Percentiles rank a stretch among this genome's conserved stretches.
Evolutionary conservation across 2,888 invertebrate species (phyloP).

Genomic region (Macrophya alboannulata): DNA sequence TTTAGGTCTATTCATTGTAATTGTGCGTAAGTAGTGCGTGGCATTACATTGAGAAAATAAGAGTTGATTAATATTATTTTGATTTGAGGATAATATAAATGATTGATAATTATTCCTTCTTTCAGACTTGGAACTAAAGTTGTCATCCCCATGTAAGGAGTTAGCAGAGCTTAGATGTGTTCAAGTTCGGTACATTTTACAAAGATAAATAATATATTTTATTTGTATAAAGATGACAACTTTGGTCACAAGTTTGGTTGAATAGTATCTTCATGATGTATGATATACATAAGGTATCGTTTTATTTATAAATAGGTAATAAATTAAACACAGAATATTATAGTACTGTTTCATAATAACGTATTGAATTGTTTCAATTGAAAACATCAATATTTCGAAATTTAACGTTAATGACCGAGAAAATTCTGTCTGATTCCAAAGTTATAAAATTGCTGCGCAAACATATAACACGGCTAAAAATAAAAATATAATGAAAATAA

Average conservation of each 20-base stretch:
- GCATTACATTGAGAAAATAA: background rate
- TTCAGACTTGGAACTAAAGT: slow-evolving; percentile 19
- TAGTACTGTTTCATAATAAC: slow-evolving; percentile 17
- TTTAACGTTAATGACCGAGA: background rate
- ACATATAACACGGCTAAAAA: background rate
- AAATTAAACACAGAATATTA: background rate
- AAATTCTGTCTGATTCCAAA: background rate
- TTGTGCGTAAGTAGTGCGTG: no score
- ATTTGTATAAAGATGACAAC: slow-evolving; percentile 19
- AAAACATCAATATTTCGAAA: slow-evolving; percentile 27
- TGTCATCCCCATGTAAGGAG: slow-evolving; percentile 31
- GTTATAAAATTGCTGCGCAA: background rate
- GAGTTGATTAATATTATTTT: background rate
- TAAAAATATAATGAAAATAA: no score
- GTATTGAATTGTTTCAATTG: slow-evolving; percentile 32
- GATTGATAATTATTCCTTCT: slow-evolving; percentile 4
- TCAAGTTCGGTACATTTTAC: background rate
- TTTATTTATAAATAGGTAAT: slow-evolving; percentile 31
- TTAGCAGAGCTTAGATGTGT: slow-evolving; percentile 5
- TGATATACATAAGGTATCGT: slow-evolving; percentile 8
- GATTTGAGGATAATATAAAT: background rate
- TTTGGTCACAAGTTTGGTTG: slow-evolving; percentile 1
- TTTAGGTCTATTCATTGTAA: background rate
- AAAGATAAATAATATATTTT: background rate
- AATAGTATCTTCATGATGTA: slow-evolving; percentile 10